Base-by-base conservation (phyloP, 2,888 invertebrate species). In the Drosophila ezoana region DNA sequence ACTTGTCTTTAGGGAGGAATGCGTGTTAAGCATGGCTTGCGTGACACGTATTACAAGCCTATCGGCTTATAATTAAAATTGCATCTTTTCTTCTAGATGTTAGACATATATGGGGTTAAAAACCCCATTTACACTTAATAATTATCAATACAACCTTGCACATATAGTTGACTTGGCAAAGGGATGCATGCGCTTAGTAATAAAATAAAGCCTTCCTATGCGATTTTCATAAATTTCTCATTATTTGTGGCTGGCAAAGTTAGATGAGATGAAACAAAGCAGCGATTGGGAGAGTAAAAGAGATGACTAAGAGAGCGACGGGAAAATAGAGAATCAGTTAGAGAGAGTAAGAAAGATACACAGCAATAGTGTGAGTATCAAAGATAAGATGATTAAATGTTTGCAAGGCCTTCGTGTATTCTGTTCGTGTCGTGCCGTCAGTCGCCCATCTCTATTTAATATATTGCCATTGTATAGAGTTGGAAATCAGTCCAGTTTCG, bases 401-500 rank as follows among this genome's bases (percentile, higher is more conserved):
- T 11, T 14, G 10, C 37, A n/a, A n/a, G 6, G 6, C 38, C 20
- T 8, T 8, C 51, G 23, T 32, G 13, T 8, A 28, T 9, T 18
- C 18, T 2, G 6, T 20, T 6, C 10, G 11, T 9, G 11, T 13
- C 28, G 10, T 16, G 38, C n/a, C 18, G 3, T 4, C n/a, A 10
- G 13, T 8, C 14, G 35, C 1, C 20, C 63, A 44, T 63, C 64
- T 44, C 51, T 64, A 63, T 16, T 6, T 11, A 28, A 14, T 47
- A 48, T 66, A 53, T 48, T 13, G 32, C 49, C 54, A 69, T 69
- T 68, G 62, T 59, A 35, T 57, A 45, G 66, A 62, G 77, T 72
- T 73, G 41, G 35, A 40, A 61, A 58, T 72, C 40, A 52, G 72
- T 77, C 78, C 78, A 77, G 77, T 68, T 73, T 20, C 44, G 49